phyloP scores from a whole-genome alignment of 1,140 invertebrate species.

The Tetranychus urticae region DNA sequence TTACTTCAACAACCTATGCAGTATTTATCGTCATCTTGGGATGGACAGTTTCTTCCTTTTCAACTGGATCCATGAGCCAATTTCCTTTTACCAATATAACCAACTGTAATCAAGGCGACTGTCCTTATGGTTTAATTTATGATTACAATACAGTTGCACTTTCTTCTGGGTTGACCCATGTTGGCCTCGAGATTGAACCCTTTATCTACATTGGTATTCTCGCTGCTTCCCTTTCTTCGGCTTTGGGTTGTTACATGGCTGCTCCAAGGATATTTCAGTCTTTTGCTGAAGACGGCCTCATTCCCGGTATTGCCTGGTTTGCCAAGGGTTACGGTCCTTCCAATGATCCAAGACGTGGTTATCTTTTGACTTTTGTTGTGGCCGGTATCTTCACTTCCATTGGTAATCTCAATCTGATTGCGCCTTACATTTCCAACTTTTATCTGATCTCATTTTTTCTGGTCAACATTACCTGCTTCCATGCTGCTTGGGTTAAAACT shows the following conservation, averaged over 20 bases:
- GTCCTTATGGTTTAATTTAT: constrained; percentile 4
- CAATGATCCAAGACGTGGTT: constrained; percentile 76
- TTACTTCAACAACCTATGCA: constrained; percentile 61
- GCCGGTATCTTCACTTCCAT: constrained; percentile 63
- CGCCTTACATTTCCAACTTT: constrained; percentile 91
- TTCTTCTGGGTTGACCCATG: constrained; percentile 21
- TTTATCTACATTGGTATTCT: constrained; percentile 34
- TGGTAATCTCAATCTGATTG: constrained; percentile 59
- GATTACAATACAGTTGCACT: constrained; percentile 24
- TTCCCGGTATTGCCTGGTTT: constrained; percentile 75
- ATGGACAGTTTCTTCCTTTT: constrained; percentile 44
- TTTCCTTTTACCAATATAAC: not conserved
- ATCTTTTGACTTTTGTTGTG: constrained; percentile 72
- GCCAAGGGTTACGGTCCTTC: constrained; percentile 80
- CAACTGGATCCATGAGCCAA: constrained; percentile 42
- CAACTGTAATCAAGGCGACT: not conserved
- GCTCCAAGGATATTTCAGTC: constrained; percentile 31
- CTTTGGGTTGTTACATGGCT: constrained; percentile 32
- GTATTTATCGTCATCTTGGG: constrained; percentile 54
- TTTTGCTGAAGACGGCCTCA: constrained; percentile 75
- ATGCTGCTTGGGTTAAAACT: constrained; percentile 52
- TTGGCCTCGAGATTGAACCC: constrained; percentile 14
- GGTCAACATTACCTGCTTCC: constrained; percentile 84
- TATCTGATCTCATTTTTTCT: constrained; percentile 89
- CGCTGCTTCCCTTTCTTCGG: constrained; percentile 34